phyloP scores from a whole-genome alignment of 1,140 invertebrate species.

The Megathymus violae region DNA sequence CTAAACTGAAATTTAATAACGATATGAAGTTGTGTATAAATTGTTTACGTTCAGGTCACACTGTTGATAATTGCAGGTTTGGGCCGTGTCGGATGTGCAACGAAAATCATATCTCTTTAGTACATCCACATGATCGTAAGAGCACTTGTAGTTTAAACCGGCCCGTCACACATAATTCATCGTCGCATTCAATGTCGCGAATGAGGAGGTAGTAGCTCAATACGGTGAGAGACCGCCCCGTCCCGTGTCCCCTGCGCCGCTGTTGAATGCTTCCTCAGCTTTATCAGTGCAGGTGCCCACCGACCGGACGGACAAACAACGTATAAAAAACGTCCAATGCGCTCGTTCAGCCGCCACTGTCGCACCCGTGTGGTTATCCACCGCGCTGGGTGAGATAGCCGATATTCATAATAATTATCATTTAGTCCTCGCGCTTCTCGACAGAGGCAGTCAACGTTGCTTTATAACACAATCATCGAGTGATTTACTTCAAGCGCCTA shows the following conservation, averaged over 20 bases:
- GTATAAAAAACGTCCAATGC: neutral
- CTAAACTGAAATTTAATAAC: neutral
- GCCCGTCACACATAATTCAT: neutral
- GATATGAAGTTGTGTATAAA: conserved; percentile 7
- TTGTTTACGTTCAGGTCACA: conserved; percentile 17
- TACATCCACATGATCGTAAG: neutral
- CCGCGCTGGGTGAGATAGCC: conserved; percentile 32
- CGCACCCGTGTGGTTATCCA: conserved; percentile 30
- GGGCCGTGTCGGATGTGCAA: neutral
- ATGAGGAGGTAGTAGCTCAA: neutral
- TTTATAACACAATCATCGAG: conserved; percentile 36
- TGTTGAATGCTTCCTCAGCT: neutral
- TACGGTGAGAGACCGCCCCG: neutral
- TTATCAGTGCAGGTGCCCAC: neutral
- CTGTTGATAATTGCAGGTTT: conserved; percentile 1
- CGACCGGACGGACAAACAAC: neutral
- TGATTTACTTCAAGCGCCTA: conserved; percentile 27
- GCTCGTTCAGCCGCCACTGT: neutral
- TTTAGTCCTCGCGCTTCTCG: conserved; percentile 30
- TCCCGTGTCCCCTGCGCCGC: neutral
- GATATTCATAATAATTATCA: conserved; percentile 26
- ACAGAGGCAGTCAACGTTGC: conserved; percentile 40
- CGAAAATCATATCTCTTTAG: conserved; percentile 7
- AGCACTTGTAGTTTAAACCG: neutral
- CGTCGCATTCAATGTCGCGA: neutral